Base-by-base conservation (phyloP, 2,888 invertebrate genomes). In the Sarcophaga subvicina region DNA sequence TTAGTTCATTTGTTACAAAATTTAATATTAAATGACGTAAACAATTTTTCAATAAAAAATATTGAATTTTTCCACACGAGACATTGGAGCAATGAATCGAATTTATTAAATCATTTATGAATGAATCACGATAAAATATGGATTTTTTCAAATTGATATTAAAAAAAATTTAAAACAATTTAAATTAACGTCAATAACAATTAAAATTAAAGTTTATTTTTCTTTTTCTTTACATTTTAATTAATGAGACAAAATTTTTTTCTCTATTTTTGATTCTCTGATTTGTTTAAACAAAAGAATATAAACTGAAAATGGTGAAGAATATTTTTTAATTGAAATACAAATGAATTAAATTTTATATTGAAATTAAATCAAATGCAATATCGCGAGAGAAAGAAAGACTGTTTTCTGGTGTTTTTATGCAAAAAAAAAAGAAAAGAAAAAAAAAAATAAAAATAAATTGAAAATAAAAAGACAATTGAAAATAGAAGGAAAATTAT, bases 131-230 rank as follows among this genome's bases (percentile, higher is more conserved):
- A 27, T 5, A 67, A 81, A 47, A 63, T 66, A 79, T 79, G 64
- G 25, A 63, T 54, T 70, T 66, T 75, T 60, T 37, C 1, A 67
- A 67, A 67, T 45, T 69, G 47, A 81, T 66, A 75, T 14, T 49
- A 14, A 70, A 82, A 79, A 47, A 69, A 81, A 83, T 72, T 75
- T 66, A 82, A 82, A 75, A 47, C 67, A 81, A 83, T 72, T 75
- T 82, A 71, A 84, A 82, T 82, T 84, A 84, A 87, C 81, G 87
- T 87, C 87, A 87, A 76, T 75, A 82, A 67, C 67, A 79, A 87
- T 87, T 84, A 84, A 67, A 72, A 82, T 79, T 71, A n/a, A 75
- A 54, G 4, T 14, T 4, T 14, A 54, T 54, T 14, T 54, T 54
- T 14, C 5, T 17, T 10, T 37, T 37, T 37, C 37, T 37, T 37